phyloP scores from a whole-genome alignment of 1,140 invertebrate species.

The Myzus persicae region DNA sequence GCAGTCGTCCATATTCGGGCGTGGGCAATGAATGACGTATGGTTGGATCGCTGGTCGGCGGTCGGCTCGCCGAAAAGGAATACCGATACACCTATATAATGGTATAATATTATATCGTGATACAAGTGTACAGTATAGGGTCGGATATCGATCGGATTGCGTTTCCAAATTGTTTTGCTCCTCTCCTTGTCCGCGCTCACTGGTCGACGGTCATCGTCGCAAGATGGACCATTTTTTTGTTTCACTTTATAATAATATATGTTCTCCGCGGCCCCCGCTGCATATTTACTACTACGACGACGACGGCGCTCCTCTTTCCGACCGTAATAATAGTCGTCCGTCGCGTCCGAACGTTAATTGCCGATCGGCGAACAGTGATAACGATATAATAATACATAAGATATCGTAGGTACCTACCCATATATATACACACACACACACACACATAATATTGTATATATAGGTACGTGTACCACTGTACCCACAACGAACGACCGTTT shows the following conservation, averaged over 20 bases:
- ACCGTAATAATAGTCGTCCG: neutral
- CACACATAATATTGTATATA: neutral
- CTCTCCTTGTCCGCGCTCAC: neutral
- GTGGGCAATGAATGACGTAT: neutral
- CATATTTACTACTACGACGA: neutral
- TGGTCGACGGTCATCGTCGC: neutral
- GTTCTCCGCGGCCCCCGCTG: neutral
- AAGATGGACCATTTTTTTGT: conserved; percentile 1
- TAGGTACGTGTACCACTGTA: neutral
- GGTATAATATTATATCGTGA: neutral
- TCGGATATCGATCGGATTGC: neutral
- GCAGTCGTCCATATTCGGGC: neutral
- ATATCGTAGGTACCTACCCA: neutral
- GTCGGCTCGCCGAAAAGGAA: conserved; percentile 5
- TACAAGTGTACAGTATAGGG: neutral
- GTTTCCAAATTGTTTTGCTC: neutral
- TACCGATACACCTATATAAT: neutral
- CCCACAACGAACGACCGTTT: neutral
- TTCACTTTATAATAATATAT: neutral
- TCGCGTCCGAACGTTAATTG: conserved; percentile 31
- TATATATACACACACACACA: neutral
- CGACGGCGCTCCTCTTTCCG: neutral
- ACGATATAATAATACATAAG: neutral
- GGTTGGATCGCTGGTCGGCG: neutral
- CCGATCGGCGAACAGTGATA: conserved; percentile 30